Conservation (phyloP, 2,113 vertebrate genomes). For the Odontesthes bonariensis region DNA sequence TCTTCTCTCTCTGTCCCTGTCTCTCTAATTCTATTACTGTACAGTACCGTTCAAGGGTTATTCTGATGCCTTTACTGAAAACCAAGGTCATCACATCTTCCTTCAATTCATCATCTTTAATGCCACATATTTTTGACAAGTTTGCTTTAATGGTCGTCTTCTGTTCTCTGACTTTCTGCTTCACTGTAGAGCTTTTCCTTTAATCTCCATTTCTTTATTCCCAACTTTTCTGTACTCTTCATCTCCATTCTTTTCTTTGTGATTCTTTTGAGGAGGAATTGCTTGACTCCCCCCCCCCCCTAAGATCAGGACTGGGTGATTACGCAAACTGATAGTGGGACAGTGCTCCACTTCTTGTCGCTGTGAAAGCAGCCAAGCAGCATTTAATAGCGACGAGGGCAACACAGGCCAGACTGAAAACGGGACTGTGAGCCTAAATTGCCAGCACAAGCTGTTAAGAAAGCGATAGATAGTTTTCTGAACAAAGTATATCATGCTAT, state of each 20-base stretch:
- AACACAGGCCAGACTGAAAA: background rate
- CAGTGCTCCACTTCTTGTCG: background rate
- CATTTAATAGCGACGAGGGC: background rate
- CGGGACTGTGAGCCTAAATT: background rate
- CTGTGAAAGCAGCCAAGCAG: background rate
- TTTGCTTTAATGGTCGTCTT: constrained; percentile 30
- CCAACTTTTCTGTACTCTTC: background rate
- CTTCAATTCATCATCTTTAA: constrained; percentile 24
- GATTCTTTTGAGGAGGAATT: background rate
- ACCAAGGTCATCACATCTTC: constrained; percentile 51
- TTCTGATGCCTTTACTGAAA: constrained; percentile 36
- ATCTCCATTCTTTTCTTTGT: constrained; percentile 10
- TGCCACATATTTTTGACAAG: constrained; percentile 14
- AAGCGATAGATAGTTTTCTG: too few species aligned
- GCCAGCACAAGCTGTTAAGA: too few species aligned
- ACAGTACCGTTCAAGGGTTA: constrained; percentile 27
- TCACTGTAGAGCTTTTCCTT: background rate
- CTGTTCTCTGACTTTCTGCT: constrained; percentile 19
- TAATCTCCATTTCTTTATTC: background rate
- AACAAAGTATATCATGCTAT: too few species aligned
- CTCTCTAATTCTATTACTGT: background rate
- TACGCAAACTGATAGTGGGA: background rate
- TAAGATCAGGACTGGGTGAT: constrained; percentile 8
- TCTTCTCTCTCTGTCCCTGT: constrained; percentile 9
- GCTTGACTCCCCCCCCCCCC: background rate